These are phyloP conservation scores for Oriolus oriolus DNA, from an alignment of 2,113 vertebrate genomes.

Conservation along the genomic window DNA sequence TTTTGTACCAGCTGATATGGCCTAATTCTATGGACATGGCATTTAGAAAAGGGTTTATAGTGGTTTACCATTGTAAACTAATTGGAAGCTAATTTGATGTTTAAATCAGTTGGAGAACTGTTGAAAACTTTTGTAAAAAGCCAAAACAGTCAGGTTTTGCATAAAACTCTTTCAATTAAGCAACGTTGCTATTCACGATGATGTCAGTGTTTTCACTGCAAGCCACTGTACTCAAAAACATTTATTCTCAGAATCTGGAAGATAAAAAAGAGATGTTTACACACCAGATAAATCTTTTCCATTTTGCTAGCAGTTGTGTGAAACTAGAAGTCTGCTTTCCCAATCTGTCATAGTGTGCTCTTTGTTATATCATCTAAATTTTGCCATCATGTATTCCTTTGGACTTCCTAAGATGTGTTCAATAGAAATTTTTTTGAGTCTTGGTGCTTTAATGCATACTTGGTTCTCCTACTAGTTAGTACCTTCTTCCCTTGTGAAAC, in stretches of 20 bases:
- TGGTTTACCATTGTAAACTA: neutral
- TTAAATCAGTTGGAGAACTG: neutral
- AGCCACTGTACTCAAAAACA: neutral
- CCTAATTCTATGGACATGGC: neutral
- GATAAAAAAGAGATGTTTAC: neutral
- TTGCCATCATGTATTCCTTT: neutral
- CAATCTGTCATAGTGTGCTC: neutral
- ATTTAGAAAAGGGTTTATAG: neutral
- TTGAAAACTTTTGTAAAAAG: neutral
- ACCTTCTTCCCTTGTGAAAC: neutral
- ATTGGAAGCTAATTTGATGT: neutral
- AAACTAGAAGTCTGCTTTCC: neutral
- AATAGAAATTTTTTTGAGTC: neutral
- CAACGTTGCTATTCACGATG: neutral
- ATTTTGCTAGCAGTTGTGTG: neutral
- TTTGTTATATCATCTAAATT: neutral
- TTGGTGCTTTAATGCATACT: neutral
- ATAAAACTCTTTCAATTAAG: neutral
- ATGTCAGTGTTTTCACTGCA: neutral
- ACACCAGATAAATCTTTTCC: neutral
- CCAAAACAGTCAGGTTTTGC: neutral
- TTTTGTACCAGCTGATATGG: conserved; percentile 39
- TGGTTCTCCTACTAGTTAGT: neutral
- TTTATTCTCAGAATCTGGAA: neutral
- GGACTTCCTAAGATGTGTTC: neutral